Conservation (phyloP, 2,888 invertebrate species). For the Sphecodes monilicornis region DNA sequence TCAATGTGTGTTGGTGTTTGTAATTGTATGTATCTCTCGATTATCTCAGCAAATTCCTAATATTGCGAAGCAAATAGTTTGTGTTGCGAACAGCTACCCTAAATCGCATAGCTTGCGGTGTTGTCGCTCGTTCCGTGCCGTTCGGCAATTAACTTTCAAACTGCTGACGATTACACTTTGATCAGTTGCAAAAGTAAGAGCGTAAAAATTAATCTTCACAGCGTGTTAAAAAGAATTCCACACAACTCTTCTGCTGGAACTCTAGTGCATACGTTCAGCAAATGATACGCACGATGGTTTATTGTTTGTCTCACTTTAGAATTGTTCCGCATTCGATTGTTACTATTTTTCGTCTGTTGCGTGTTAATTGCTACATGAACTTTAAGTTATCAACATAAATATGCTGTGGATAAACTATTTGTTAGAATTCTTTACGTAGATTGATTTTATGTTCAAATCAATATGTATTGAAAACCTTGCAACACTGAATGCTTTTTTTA, state of each 20-base stretch:
- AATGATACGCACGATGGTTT: no score
- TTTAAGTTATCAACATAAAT: no score
- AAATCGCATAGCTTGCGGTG: neutral
- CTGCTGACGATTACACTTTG: neutral
- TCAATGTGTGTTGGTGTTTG: neutral
- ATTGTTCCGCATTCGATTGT: no score
- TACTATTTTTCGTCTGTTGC: no score
- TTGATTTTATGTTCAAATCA: no score
- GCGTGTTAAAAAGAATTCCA: fast-evolving
- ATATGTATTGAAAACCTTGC: no score
- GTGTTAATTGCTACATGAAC: no score
- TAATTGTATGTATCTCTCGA: neutral
- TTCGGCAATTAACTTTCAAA: neutral
- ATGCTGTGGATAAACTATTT: no score
- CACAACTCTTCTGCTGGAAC: neutral
- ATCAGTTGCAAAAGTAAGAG: neutral
- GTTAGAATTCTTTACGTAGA: no score
- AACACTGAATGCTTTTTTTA: no score
- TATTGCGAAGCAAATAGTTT: neutral
- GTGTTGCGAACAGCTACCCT: neutral
- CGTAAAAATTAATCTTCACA: neutral
- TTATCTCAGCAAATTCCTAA: neutral
- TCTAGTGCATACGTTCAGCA: neutral
- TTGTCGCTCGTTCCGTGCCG: neutral
- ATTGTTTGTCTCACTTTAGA: no score